Conservation (phyloP, 2,888 invertebrate genomes). For the Neoascia interrupta region DNA sequence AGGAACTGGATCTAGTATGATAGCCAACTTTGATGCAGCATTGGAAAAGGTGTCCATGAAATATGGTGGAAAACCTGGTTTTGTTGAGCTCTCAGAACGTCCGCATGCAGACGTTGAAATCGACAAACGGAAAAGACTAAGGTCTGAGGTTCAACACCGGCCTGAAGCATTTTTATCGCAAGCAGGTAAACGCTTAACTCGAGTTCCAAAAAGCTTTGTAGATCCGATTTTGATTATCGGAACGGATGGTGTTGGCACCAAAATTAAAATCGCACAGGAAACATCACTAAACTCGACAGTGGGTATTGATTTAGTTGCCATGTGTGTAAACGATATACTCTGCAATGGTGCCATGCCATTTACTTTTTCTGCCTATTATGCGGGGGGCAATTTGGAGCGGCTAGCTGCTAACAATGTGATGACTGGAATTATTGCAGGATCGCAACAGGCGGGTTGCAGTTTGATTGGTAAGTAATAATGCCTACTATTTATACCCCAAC, state of each 20-base stretch:
- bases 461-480: constrained; percentile 89
- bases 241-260: constrained; percentile 99
- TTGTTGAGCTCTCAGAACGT: not conserved
- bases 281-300: constrained; percentile 88
- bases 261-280: constrained; percentile 93
- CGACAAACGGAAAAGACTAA: constrained; percentile 19
- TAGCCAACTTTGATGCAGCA: constrained; percentile 85
- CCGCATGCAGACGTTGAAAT: not conserved
- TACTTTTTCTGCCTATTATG: constrained; percentile 97
- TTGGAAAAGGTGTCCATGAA: constrained; percentile 80
- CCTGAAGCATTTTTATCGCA: constrained; percentile 73
- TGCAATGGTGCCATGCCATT: constrained; percentile 97
- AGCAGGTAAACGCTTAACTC: constrained; percentile 76
- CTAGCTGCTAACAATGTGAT: constrained; percentile 82
- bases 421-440: constrained; percentile 89
- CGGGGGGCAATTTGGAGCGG: constrained; percentile 90
- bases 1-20: constrained; percentile 75
- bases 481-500: no score
- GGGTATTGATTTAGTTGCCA: constrained; percentile 97
- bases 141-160: constrained; percentile 59
- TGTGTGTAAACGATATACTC: constrained; percentile 98
- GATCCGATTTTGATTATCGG: constrained; percentile 96
- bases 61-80: constrained; percentile 72
- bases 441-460: constrained; percentile 89
- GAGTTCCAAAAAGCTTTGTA: constrained; percentile 78